Conservation (phyloP, 2,113 vertebrate species). For the Oreochromis spilurus region DNA sequence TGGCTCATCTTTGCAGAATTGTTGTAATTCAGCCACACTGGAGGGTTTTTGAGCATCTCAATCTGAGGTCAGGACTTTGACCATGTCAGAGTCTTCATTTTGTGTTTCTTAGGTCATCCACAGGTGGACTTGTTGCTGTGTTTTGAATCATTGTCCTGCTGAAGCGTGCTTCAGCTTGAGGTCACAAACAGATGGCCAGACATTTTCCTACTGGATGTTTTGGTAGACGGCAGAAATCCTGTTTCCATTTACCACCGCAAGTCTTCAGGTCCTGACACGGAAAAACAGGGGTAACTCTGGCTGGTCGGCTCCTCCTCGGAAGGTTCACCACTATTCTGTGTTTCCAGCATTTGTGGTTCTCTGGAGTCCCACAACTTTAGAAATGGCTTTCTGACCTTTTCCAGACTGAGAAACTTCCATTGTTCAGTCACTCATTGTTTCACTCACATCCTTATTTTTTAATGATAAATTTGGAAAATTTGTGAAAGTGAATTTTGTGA, state of each 20-base stretch:
- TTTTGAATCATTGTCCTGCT: neutral
- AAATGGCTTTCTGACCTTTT: neutral
- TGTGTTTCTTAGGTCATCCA: neutral
- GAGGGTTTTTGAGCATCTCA: neutral
- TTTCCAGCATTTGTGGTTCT: neutral
- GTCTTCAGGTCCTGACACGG: neutral
- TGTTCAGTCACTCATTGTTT: accelerated
- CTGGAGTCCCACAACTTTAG: neutral
- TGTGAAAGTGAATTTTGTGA: neutral
- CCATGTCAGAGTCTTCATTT: neutral
- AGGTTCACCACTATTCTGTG: neutral
- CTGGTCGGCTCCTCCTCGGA: neutral
- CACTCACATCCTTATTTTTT: neutral
- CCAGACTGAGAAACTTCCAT: neutral
- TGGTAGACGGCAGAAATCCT: neutral
- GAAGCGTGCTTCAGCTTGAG: neutral
- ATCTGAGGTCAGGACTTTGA: neutral
- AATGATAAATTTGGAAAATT: neutral
- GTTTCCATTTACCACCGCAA: neutral
- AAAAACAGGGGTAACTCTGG: neutral
- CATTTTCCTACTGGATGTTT: neutral
- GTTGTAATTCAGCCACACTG: neutral
- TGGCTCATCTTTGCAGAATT: neutral
- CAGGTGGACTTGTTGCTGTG: neutral
- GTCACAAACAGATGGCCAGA: neutral